phyloP scores from a whole-genome alignment of 1,140 invertebrate species.

The Halictus rubicundus region DNA sequence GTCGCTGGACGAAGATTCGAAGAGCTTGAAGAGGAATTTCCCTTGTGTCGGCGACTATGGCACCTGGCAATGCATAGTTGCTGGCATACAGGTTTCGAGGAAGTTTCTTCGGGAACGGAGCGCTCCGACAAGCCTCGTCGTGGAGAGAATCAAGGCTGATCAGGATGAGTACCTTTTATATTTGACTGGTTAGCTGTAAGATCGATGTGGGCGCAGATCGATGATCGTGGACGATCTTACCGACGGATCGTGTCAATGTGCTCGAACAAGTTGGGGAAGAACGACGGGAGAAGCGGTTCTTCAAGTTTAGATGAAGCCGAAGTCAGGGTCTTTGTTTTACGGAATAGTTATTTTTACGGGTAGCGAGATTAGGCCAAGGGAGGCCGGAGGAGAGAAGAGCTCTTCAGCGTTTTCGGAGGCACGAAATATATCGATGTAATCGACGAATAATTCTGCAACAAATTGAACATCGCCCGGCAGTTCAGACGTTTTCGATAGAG shows the following conservation, averaged over 20 bases:
- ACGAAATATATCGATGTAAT: neutral
- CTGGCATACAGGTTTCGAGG: too few relatives aligned
- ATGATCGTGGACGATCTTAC: neutral
- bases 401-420: neutral
- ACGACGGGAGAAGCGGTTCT: too few relatives aligned
- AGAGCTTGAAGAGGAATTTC: neutral
- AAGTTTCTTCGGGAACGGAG: conserved; percentile 3
- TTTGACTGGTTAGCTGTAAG: conserved; percentile 36
- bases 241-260: conserved; percentile 3
- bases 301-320: too few relatives aligned
- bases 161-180: conserved; percentile 45
- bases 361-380: too few relatives aligned
- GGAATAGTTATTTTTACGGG: neutral
- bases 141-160: conserved; percentile 25
- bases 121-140: conserved; percentile 13
- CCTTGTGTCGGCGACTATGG: neutral
- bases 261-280: conserved; percentile 1
- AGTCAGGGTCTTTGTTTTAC: too few relatives aligned
- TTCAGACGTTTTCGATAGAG: neutral
- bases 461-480: neutral
- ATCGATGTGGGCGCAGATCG: neutral
- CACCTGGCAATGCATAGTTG: conserved; percentile 7
- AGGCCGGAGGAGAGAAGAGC: too few relatives aligned
- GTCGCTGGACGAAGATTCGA: neutral
- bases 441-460: neutral